Conservation (phyloP, 2,113 vertebrate genomes). For the Ophthalmotilapia sp. region DNA sequence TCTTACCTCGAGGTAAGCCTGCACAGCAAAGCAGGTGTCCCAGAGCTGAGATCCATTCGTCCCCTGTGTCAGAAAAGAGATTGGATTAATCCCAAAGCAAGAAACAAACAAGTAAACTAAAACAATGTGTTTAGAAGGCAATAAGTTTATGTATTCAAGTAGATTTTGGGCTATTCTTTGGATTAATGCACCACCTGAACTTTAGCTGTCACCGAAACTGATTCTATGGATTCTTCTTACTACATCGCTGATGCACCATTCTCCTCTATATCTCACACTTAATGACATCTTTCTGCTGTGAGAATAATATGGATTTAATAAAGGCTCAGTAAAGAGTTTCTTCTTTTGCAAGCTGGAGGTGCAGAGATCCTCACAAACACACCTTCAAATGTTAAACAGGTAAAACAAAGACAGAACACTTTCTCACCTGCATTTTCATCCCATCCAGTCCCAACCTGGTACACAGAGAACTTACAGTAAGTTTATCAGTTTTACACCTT, state of each 20-base stretch:
- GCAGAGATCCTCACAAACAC: neutral
- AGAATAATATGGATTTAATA: neutral
- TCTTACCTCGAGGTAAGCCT: slow-evolving; percentile 88
- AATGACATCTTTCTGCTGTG: neutral
- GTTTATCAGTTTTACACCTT: neutral
- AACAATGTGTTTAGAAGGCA: neutral
- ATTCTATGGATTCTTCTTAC: neutral
- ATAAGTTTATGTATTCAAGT: neutral
- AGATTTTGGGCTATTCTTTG: neutral
- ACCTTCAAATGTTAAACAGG: neutral
- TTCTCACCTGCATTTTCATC: slow-evolving; percentile 89
- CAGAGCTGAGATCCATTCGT: slow-evolving; percentile 96
- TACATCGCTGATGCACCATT: neutral
- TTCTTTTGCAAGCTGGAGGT: neutral
- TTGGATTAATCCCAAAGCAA: neutral
- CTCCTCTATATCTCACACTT: neutral
- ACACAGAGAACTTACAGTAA: neutral
- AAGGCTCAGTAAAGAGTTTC: neutral
- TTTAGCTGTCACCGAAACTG: fast-evolving
- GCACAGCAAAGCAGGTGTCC: slow-evolving; percentile 92
- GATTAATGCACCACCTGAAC: neutral
- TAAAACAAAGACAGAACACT: neutral
- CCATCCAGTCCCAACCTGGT: slow-evolving; percentile 91
- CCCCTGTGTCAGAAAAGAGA: slow-evolving; percentile 67
- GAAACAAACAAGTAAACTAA: neutral